A percentile compares a stretch with the other conserved stretches of the same genome.
Evolutionary conservation across 2,888 invertebrate genomes (phyloP).

Genomic region (Operophtera brumata): DNA sequence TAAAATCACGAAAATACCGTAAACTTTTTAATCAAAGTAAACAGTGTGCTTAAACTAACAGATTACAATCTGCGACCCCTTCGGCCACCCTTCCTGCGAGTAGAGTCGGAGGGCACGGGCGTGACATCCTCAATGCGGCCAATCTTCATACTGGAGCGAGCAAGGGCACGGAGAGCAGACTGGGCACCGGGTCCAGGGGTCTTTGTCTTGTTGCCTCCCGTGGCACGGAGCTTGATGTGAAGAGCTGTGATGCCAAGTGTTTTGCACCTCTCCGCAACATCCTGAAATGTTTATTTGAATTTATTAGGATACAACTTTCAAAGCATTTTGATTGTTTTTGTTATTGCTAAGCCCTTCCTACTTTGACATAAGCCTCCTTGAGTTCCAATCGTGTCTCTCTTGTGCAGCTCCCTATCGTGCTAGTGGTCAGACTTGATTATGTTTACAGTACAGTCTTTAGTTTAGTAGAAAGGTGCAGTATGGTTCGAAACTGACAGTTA

Average conservation of each 20-base stretch:
- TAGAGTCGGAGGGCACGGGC: constrained; percentile 99
- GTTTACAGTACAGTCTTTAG: too few species aligned
- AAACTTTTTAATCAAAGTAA: constrained; percentile 69
- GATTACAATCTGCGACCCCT: constrained; percentile 99
- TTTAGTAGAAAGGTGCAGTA: too few species aligned
- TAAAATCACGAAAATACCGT: constrained; percentile 51
- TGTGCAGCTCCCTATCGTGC: too few species aligned
- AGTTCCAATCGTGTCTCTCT: too few species aligned
- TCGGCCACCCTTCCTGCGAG: constrained; percentile 99
- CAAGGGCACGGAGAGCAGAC: constrained; percentile 98
- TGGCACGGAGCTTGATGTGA: constrained; percentile 98
- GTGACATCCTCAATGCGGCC: constrained; percentile 99
- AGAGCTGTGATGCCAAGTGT: constrained; percentile 97
- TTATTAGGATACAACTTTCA: background rate
- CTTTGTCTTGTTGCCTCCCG: constrained; percentile 99
- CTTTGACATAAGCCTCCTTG: too few species aligned
- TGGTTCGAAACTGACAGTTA: too few species aligned
- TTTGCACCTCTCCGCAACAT: constrained; percentile 99
- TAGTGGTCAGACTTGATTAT: too few species aligned
- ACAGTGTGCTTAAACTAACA: constrained; percentile 73
- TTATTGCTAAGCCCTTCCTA: too few species aligned
- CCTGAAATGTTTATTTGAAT: constrained; percentile 78
- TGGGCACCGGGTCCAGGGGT: constrained; percentile 99
- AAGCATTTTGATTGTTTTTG: too few species aligned
- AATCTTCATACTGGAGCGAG: constrained; percentile 99